Percentiles rank a stretch among this genome's conserved stretches.
These are phyloP conservation scores for Fopius arisanus DNA, from an alignment of 1,140 invertebrate species.

Conservation along the genomic window DNA sequence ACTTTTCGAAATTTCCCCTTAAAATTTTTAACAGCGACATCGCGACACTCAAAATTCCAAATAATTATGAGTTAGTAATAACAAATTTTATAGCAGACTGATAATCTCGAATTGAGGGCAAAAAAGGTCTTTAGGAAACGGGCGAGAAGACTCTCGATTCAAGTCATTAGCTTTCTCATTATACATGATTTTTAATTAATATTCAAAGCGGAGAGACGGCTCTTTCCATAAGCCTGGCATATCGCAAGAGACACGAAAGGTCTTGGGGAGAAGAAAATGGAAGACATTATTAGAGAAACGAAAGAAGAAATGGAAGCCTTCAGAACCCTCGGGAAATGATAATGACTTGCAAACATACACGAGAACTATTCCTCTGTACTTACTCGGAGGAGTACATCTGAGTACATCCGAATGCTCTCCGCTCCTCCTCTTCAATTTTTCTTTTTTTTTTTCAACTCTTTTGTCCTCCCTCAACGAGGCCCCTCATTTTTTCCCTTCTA, in stretches of 20 bases:
- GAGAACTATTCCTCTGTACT: background rate
- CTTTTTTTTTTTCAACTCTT: background rate
- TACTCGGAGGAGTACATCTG: background rate
- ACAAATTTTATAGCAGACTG: too few relatives aligned
- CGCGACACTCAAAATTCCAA: too few relatives aligned
- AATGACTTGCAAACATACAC: constrained; percentile 22
- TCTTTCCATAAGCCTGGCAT: too few relatives aligned
- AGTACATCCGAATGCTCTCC: background rate
- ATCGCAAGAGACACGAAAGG: background rate
- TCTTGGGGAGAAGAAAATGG: background rate
- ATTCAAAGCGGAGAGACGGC: too few relatives aligned
- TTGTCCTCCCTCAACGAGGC: background rate
- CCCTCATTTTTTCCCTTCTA: constrained; percentile 22
- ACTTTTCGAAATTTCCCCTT: too few relatives aligned
- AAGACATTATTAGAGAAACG: constrained; percentile 1
- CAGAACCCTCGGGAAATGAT: background rate
- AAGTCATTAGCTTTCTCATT: too few relatives aligned
- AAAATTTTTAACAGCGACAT: too few relatives aligned
- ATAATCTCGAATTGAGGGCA: too few relatives aligned
- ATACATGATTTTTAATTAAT: too few relatives aligned
- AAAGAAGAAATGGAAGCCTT: background rate
- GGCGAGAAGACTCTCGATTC: too few relatives aligned
- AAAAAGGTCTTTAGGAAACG: too few relatives aligned
- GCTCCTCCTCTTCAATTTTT: background rate
- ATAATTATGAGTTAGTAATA: too few relatives aligned